Evolutionary conservation across 2,113 vertebrate genomes (phyloP), one percentile per base, ranked within the genome.

Genomic region (Taurulus bubalis): DNA sequence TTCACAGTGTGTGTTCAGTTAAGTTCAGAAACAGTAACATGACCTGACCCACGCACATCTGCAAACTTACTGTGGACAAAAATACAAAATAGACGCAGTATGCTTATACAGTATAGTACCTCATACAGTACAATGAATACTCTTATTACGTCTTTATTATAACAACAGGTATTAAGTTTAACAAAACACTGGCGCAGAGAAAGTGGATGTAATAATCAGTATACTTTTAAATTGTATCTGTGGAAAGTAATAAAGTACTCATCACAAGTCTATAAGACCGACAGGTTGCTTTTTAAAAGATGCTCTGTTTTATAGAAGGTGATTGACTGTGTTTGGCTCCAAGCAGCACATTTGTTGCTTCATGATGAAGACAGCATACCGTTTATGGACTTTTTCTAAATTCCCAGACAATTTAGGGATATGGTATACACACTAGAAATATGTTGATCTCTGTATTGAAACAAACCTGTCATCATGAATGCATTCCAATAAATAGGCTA

Each of bases 311-410:
- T 22, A 40, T 62, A 42, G 18, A 22, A 45, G 2, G 22, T 56
- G 15, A 26, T 4, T 40, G 12, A 38, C 14, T 49, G 15, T 20
- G 3, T 10, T 71, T 66, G 36, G 40, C 49, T 59, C 15, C 18
- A 36, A 47, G 67, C 67, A 34, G 42, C 62, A 38, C 10, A 22
- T 69, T 42, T 69, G 24, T 69, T 75, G 45, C 56, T 64, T 72
- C 20, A 28, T 34, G 2, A 15, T 62, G 64, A 63, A 69, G 60
- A 81, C 62, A 34, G 12, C 20, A 26, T 45, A 49, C 7, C 20
- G 47, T 49, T 49, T 20, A 32, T n/a, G 6, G 2, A 26, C 8
- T n/a, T n/a, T n/a, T n/a, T n/a, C n/a, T n/a, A n/a, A n/a, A n/a
- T 16, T 24, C 36, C 28, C 47, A 28, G 34, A 34, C 47, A 55